Conservation (phyloP, 2,113 vertebrate genomes). For the Gnathonemus longibarbis region DNA sequence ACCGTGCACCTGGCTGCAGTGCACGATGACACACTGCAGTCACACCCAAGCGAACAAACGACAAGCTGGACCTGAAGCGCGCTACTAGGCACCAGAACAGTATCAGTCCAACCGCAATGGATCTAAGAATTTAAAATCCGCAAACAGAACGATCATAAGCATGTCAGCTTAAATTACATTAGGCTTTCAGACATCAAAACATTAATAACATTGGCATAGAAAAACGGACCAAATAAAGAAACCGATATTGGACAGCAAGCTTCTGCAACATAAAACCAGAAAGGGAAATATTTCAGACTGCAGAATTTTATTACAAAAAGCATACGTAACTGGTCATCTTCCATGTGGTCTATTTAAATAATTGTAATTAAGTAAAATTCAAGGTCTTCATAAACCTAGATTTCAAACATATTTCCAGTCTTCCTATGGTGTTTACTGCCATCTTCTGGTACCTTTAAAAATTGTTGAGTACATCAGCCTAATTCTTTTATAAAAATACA, state of each 20-base stretch:
- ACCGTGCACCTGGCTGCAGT: slow-evolving; percentile 4
- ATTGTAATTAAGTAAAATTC: neutral
- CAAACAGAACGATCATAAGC: neutral
- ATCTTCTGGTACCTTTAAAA: slow-evolving; percentile 29
- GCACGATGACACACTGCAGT: slow-evolving; percentile 15
- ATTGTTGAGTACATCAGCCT: neutral
- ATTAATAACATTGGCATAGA: neutral
- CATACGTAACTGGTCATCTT: neutral
- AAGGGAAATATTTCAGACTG: neutral
- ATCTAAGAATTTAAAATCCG: neutral
- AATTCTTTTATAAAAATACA: neutral
- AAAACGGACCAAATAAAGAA: neutral
- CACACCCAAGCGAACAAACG: neutral
- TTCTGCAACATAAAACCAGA: neutral
- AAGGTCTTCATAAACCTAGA: neutral
- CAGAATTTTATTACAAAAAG: neutral
- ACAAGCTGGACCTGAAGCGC: neutral
- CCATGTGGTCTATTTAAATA: neutral
- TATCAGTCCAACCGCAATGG: neutral
- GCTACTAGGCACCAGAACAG: neutral
- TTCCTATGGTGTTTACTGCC: slow-evolving; percentile 28
- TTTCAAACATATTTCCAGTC: neutral
- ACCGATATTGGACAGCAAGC: neutral
- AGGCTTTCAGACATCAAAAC: neutral
- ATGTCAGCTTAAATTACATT: neutral